A percentile compares a stretch with the other conserved stretches of the same genome.
phyloP scores from a whole-genome alignment of 92 coral and sea anemone species.

The Paragorgia papillata region DNA sequence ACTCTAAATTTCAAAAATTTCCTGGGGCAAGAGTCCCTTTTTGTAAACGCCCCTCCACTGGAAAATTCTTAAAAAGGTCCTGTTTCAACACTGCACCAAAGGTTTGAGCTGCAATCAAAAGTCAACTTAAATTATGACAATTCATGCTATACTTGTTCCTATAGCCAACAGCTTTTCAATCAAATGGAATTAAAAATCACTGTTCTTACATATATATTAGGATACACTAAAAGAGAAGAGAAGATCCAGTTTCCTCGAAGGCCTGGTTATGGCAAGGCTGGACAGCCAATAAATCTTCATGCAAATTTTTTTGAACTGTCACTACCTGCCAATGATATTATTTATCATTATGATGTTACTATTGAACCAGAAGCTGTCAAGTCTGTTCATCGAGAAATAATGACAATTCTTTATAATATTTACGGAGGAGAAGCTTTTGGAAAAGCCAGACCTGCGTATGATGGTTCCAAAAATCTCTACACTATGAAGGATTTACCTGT shows the following conservation, averaged over 20 bases:
- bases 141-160: too few relatives aligned
- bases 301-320: conserved; percentile 70
- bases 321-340: conserved; percentile 46
- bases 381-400: conserved; percentile 64
- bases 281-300: conserved; percentile 60
- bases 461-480: conserved; percentile 76
- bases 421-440: conserved; percentile 50
- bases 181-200: too few relatives aligned
- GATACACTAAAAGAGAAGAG: conserved; percentile 27
- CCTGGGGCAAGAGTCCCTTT: too few relatives aligned
- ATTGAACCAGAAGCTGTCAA: conserved; percentile 66
- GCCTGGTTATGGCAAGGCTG: conserved; percentile 73
- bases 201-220: too few relatives aligned
- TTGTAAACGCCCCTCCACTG: too few relatives aligned
- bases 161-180: too few relatives aligned
- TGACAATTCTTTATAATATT: conserved; percentile 47
- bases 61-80: too few relatives aligned
- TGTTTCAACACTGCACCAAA: too few relatives aligned
- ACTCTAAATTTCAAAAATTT: too few relatives aligned
- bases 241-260: conserved; percentile 61
- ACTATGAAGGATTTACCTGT: conserved; percentile 64
- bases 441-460: conserved; percentile 75
- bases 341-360: conserved; percentile 80
- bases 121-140: too few relatives aligned
- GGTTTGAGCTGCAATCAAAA: too few relatives aligned